phyloP scores from a whole-genome alignment of 1,140 invertebrate genomes.

The Rhizoglyphus robini region DNA sequence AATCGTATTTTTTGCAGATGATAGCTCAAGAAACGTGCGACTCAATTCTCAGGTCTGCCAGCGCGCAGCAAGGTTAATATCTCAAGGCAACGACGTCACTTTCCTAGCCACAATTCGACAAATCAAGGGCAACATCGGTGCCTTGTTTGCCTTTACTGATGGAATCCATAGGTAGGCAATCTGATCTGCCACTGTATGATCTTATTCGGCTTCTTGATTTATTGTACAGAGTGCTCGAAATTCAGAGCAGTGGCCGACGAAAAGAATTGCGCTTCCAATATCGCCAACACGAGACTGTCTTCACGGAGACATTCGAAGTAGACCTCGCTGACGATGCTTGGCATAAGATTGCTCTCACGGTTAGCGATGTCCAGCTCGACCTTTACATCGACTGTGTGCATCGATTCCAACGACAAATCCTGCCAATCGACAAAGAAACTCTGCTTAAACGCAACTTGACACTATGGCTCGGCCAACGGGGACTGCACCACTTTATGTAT shows the following conservation, averaged over 20 bases:
- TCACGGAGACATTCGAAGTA: conserved; percentile 71
- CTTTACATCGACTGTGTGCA: conserved; percentile 70
- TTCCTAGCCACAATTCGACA: conserved; percentile 58
- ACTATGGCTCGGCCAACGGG: conserved; percentile 73
- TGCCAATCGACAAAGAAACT: conserved; percentile 56
- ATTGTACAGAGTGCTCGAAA: conserved; percentile 58
- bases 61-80: conserved; percentile 49
- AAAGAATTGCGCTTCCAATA: conserved; percentile 54
- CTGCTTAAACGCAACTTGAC: conserved; percentile 38
- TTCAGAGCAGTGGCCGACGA: conserved; percentile 71
- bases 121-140: conserved; percentile 62
- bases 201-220: conserved; percentile 28
- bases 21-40: conserved; percentile 35
- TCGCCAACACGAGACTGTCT: conserved; percentile 44
- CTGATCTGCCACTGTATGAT: not conserved
- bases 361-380: conserved; percentile 64
- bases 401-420: conserved; percentile 56
- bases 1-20: not conserved
- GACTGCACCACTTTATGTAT: conserved; percentile 65
- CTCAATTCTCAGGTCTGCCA: conserved; percentile 50
- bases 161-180: conserved; percentile 21
- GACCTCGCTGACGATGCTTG: conserved; percentile 65
- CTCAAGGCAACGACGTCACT: conserved; percentile 59
- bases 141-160: conserved; percentile 58
- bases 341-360: conserved; percentile 66